Conservation (phyloP, 1,140 invertebrate genomes). For the Magallana angulata region DNA sequence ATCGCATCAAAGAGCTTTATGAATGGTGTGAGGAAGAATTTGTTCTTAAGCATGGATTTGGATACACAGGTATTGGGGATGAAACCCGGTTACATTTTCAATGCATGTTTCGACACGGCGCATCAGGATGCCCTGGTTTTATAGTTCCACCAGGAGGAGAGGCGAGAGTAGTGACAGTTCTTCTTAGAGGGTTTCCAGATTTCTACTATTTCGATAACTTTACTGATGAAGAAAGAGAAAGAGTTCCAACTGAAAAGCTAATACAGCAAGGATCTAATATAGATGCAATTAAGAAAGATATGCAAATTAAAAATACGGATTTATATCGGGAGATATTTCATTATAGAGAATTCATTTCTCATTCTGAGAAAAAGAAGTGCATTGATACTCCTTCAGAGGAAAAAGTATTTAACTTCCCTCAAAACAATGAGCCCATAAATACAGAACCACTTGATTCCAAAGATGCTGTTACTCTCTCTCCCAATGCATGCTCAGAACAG, state of each 20-base stretch:
- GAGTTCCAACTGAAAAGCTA: conserved; percentile 11
- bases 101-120: conserved; percentile 41
- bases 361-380: not conserved
- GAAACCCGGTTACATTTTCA: conserved; percentile 19
- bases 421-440: not conserved
- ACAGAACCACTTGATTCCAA: not conserved
- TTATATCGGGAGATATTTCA: conserved; percentile 36
- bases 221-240: conserved; percentile 7
- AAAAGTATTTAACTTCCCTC: not conserved
- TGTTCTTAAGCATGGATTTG: conserved; percentile 19
- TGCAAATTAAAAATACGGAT: not conserved
- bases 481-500: not conserved
- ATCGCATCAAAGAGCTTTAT: conserved; percentile 2
- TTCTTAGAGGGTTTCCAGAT: conserved; percentile 44
- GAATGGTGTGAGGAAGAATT: conserved; percentile 26
- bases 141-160: not conserved
- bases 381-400: conserved; percentile 4
- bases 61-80: not conserved
- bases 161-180: conserved; percentile 23
- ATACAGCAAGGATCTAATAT: conserved; percentile 41
- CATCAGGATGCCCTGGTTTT: conserved; percentile 38
- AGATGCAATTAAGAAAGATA: conserved; percentile 4
- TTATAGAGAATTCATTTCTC: not conserved
- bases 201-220: conserved; percentile 39
- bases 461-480: not conserved